Evolutionary conservation across 2,888 invertebrate genomes (phyloP).

Genomic region (Agapetus fuscipes): DNA sequence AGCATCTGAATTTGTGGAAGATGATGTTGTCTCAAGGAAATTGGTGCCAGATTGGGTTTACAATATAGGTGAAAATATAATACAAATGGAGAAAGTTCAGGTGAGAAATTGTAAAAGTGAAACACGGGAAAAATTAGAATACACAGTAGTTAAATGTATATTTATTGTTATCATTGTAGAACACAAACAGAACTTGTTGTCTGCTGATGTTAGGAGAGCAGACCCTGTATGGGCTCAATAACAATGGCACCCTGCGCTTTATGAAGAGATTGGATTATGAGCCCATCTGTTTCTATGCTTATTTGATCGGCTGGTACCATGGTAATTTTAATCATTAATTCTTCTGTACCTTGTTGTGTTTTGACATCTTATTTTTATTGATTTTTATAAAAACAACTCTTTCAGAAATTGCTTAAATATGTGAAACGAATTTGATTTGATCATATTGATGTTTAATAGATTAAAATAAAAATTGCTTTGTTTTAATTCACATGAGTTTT

Average conservation of each 20-base stretch:
- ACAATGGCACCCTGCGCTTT: slow-evolving; percentile 70
- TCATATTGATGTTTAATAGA: too few species aligned
- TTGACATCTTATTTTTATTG: background rate
- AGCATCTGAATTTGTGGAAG: slow-evolving; percentile 5
- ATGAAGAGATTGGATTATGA: slow-evolving; percentile 79
- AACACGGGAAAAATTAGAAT: too few species aligned
- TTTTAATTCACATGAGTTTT: too few species aligned
- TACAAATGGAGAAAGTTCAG: slow-evolving; percentile 53
- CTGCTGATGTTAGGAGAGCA: slow-evolving; percentile 78
- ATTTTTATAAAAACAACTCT: too few species aligned
- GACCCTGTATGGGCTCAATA: slow-evolving; percentile 70
- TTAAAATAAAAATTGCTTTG: too few species aligned
- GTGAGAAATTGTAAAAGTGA: slow-evolving; percentile 26
- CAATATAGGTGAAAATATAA: slow-evolving; percentile 69
- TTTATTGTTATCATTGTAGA: too few species aligned
- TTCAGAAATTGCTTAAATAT: too few species aligned
- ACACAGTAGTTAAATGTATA: too few species aligned
- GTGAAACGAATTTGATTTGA: too few species aligned
- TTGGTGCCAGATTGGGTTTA: slow-evolving; percentile 69
- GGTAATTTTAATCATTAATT: slow-evolving; percentile 37
- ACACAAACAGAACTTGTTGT: too few species aligned
- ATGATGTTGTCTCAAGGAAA: slow-evolving; percentile 30
- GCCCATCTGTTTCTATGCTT: slow-evolving; percentile 65
- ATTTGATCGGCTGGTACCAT: slow-evolving; percentile 59
- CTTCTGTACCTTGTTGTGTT: background rate